Base-by-base conservation (phyloP, 1,140 invertebrate species). In the Microplitis mediator region DNA sequence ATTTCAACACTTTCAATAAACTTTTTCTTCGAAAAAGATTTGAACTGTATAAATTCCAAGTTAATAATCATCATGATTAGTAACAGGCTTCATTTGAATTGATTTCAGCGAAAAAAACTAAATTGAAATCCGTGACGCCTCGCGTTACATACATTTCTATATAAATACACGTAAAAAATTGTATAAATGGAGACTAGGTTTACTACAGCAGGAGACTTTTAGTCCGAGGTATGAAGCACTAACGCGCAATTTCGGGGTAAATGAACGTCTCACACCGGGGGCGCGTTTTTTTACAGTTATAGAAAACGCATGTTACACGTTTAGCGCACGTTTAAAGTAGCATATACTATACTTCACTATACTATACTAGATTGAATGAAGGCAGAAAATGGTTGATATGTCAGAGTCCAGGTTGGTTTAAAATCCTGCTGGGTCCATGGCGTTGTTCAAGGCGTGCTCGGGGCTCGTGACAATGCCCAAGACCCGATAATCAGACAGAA, bases 211-310 rank as follows among this genome's bases (percentile, higher is more conserved):
- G 61, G 64, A 77, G 69, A 67, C 75, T 80, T 23, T 23, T 80
- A 77, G 78, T 78, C 74, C 75, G 76, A 8, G 70, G 31, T 51
- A 34, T 34, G 64, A 34, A 45, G 74, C 65, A 77, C 82, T 83
- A 81, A 83, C 71, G 72, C 72, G 78, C 75, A 81, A 84, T 85
- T 85, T 84, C 76, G 75, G 79, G 78, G 71, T 79, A 81, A 70
- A 85, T 81, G 81, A 84, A 78, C 77, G 75, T 74, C 74, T 80
- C 80, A 56, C 78, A 50, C 75, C 75, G 54, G 75, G 76, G 45
- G 45, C 35, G 35, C 66, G 4, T 14, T 14, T 58, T 16, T 31
- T 54, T 64, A 32, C 39, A 45, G 31, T 45, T 50, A 31, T 50
- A 56, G 58, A n/a, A 63, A 36, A 16, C 50, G 54, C 9, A n/a